Base-by-base conservation (phyloP, 2,113 vertebrate genomes). In the Apteryx owenii region DNA sequence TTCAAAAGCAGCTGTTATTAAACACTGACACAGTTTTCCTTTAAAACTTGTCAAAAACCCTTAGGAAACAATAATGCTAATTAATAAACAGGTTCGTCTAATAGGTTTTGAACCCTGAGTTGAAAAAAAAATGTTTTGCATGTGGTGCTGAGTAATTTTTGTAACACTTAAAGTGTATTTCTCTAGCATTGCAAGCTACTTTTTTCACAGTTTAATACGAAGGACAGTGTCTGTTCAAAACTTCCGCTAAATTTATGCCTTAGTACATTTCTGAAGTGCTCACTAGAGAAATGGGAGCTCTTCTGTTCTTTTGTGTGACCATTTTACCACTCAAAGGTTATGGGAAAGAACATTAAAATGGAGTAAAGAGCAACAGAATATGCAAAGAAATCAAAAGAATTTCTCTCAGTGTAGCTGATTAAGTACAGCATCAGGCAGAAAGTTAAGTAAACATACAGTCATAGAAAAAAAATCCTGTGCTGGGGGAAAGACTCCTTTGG, bases 381-480 rank as follows among this genome's bases (percentile, higher is more conserved):
- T 94, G 79, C 78, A 97, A 89, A 92, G 92, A 96, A 97, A 95
- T 97, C 79, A 91, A 89, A 98, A 96, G 88, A 97, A 96, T 96
- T 97, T 95, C 75, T 92, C 81, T 91, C 81, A 97, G 76, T 91
- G 91, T 93, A 93, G 93, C 81, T 97, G 97, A 95, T 96, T 96
- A 97, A 97, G 83, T 92, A 95, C 65, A 95, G 87, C 69, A 96
- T 89, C 83, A 96, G 87, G 89, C 92, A 95, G 89, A 89, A 97
- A 96, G 93, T 96, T 96, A 98, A 97, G 79, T 97, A 97, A 97
- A 97, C 92, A 98, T 40, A 56, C 64, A 96, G 88, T 93, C 83
- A 88, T 12, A 95, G 78, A 60, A 95, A 95, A 97, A 95, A 96
- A 92, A 82, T 69, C 50, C 23, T 81, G 12, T 42, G 46, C 76